These are phyloP conservation scores for Dorcus parallelipipedus DNA, from an alignment of 2,888 invertebrate species.

Conservation along the genomic window DNA sequence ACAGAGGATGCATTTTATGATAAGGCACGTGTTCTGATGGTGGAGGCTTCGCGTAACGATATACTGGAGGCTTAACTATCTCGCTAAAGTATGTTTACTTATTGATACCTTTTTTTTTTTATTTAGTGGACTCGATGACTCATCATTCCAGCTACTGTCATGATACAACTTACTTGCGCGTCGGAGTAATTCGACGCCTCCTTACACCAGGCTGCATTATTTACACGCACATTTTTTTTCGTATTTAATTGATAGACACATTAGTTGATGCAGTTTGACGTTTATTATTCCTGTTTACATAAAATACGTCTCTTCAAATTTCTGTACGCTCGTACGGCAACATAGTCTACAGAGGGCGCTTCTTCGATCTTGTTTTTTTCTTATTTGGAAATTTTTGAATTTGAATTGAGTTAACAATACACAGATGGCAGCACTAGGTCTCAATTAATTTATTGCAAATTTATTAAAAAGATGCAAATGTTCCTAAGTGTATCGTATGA, in stretches of 20 bases:
- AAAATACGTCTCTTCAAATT: not conserved
- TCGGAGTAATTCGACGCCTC: conserved; percentile 10
- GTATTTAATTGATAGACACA: conserved; percentile 9
- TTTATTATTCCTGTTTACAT: conserved; percentile 10
- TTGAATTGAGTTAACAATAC: too few species aligned
- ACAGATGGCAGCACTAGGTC: too few species aligned
- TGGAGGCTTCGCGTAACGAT: not conserved
- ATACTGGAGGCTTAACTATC: not conserved
- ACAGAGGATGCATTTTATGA: conserved; percentile 8
- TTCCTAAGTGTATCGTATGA: too few species aligned
- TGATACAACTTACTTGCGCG: conserved; percentile 10
- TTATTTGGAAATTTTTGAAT: too few species aligned
- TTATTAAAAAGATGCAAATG: too few species aligned
- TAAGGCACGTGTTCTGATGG: conserved; percentile 17
- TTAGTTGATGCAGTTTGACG: conserved; percentile 18
- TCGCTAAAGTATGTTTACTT: not conserved
- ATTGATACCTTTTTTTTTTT: not conserved
- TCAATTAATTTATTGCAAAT: too few species aligned
- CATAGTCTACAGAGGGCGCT: too few species aligned
- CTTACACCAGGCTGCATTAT: conserved; percentile 15
- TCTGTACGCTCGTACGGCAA: too few species aligned
- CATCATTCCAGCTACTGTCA: conserved; percentile 7
- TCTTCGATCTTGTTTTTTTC: too few species aligned
- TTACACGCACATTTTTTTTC: conserved; percentile 12
- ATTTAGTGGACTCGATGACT: conserved; percentile 8